phyloP scores from a whole-genome alignment of 2,797 vertebrate genomes.

The Xenentodon cancila region DNA sequence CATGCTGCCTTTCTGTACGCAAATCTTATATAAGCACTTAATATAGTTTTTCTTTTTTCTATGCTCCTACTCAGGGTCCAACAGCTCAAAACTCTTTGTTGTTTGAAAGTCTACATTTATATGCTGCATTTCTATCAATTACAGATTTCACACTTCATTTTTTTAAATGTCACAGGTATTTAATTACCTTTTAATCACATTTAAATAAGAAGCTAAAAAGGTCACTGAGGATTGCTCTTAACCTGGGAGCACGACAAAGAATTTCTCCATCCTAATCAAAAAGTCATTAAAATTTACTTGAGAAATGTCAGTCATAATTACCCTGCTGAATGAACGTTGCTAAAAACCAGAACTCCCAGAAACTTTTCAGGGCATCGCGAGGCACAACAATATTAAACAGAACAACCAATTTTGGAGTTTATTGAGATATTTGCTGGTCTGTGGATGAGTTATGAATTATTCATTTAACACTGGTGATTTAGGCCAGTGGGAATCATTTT shows the following conservation, averaged over 20 bases:
- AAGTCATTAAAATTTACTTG: constrained; percentile 56
- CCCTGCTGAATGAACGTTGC: constrained; percentile 10
- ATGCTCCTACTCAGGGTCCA: constrained; percentile 1
- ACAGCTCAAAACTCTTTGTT: constrained; percentile 36
- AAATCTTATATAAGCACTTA: constrained; percentile 6
- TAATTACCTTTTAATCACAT: constrained; percentile 71
- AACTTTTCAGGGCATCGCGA: constrained; percentile 34
- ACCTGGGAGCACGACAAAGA: constrained; percentile 51
- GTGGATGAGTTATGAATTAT: constrained; percentile 31
- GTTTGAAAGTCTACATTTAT: constrained; percentile 50
- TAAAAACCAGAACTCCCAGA: constrained; percentile 16
- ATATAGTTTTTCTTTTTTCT: not conserved
- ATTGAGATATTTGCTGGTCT: constrained; percentile 45
- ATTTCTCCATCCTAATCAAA: constrained; percentile 35
- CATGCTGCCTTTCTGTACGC: not conserved
- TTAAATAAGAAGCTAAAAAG: constrained; percentile 64
- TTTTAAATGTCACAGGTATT: constrained; percentile 79
- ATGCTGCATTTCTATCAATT: constrained; percentile 25
- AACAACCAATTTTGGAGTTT: constrained; percentile 46
- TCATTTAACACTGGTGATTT: too few relatives aligned
- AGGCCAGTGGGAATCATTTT: too few relatives aligned
- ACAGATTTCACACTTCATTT: constrained; percentile 47
- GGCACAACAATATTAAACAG: constrained; percentile 30
- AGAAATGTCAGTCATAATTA: constrained; percentile 71
- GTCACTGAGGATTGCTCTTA: constrained; percentile 65